Evolutionary conservation across 1,140 invertebrate genomes (phyloP), one percentile per base, ranked within the genome.

Genomic region (Pissodes strobi): DNA sequence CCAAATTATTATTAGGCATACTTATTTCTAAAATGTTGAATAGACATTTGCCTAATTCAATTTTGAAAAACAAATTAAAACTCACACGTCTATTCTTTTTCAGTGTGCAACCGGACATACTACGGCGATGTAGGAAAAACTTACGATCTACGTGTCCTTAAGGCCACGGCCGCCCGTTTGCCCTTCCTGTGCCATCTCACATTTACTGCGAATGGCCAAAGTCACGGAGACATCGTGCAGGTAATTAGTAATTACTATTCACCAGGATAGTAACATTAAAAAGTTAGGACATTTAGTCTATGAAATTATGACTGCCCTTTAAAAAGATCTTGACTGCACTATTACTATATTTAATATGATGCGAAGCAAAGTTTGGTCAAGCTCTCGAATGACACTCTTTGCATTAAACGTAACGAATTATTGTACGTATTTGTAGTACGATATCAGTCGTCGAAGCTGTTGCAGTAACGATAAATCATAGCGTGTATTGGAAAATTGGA

Each of bases 161-260:
- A 86, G 58, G 85, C 87, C 10, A 76, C 81, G 37, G 86, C 87
- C 68, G 86, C 87, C 70, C 83, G 87, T 58, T 83, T 92, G 70
- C 91, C 92, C 1, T 93, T 93, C 78, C 82, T 93, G 39, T 94
- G 92, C 76, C 91, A 93, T 78, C 84, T 94, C 68, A 94, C 91
- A 45, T 93, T 94, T 78, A 93, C 91, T 46, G 92, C 92, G 66
- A 91, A 90, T 64, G 91, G 91, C 25, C 88, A 88, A 66, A 85
- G 86, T 56, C 89, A 91, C 76, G 92, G 91, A 30, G 91, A 94
- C 76, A 84, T 94, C 56, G 90, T 94, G 4, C 89, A 91, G 80
- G 86, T 89, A 77, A 83, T 77, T 79, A 66, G 12, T 8, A 34
- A 12, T 34, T 8, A 8, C n/a, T 45, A 27, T 30, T 48, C 17